These are phyloP conservation scores for Phrynocephalus vlangalii DNA, from an alignment of 2,797 vertebrate genomes.

Conservation along the genomic window DNA sequence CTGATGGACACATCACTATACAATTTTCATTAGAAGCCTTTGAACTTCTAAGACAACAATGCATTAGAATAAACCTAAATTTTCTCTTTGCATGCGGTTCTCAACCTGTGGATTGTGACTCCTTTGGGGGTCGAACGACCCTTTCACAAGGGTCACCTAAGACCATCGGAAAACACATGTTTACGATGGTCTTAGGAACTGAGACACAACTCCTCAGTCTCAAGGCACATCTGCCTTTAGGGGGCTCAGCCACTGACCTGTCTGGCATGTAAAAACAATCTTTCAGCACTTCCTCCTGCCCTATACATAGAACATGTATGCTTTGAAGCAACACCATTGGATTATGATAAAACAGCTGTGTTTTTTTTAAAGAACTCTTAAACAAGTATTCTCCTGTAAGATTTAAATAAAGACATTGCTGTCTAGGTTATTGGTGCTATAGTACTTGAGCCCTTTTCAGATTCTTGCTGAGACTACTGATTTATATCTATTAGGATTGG, in stretches of 20 bases:
- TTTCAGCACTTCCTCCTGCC: background rate
- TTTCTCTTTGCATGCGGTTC: too few species aligned
- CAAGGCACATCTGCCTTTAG: too few species aligned
- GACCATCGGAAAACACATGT: too few species aligned
- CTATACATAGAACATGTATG: background rate
- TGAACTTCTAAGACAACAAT: background rate
- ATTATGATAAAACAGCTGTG: background rate
- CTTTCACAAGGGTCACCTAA: too few species aligned
- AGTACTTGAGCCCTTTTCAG: background rate
- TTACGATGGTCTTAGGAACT: too few species aligned
- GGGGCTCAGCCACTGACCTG: too few species aligned
- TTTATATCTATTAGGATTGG: background rate
- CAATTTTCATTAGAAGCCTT: background rate
- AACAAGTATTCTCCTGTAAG: background rate
- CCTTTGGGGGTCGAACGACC: too few species aligned
- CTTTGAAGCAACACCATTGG: background rate
- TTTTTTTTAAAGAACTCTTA: background rate
- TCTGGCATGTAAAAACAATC: background rate
- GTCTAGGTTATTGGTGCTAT: background rate
- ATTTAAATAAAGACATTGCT: background rate
- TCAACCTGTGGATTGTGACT: too few species aligned
- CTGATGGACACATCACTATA: background rate
- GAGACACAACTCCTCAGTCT: too few species aligned
- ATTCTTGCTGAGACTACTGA: background rate
- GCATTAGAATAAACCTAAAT: background rate